Evolutionary conservation across 2,888 invertebrate genomes (phyloP).

Genomic region (Drosophila gaucha): DNA sequence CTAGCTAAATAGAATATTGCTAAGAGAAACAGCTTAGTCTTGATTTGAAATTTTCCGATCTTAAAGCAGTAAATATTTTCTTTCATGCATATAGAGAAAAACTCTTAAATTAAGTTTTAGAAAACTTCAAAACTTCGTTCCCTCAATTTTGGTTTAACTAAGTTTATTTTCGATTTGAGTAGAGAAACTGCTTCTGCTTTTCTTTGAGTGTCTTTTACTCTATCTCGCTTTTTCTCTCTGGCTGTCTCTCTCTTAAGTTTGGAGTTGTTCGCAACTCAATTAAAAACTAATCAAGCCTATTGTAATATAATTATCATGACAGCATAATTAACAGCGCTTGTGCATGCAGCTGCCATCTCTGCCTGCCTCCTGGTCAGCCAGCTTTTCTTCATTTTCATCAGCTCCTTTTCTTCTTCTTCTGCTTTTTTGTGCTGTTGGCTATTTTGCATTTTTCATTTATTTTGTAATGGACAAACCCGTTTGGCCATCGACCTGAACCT

Average conservation of each 20-base stretch:
- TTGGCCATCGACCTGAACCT: conserved; percentile 59
- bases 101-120: neutral
- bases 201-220: conserved; percentile 1
- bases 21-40: too few relatives aligned
- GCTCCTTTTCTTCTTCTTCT: conserved; percentile 19
- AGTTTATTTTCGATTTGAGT: conserved; percentile 3
- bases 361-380: neutral
- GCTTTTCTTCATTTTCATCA: conserved; percentile 28
- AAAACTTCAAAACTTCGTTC: neutral
- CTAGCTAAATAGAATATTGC: too few relatives aligned
- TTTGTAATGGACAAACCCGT: conserved; percentile 73
- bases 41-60: too few relatives aligned
- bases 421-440: conserved; percentile 27
- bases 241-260: conserved; percentile 3
- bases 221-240: neutral
- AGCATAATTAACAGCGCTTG: conserved; percentile 74
- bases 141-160: neutral
- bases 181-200: neutral
- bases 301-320: conserved; percentile 80
- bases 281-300: conserved; percentile 82
- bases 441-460: conserved; percentile 60
- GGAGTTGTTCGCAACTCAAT: conserved; percentile 61
- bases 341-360: conserved; percentile 25
- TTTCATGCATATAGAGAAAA: neutral
- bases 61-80: neutral